Base-by-base conservation (phyloP, 2,113 vertebrate species). In the Gambusia holbrooki region DNA sequence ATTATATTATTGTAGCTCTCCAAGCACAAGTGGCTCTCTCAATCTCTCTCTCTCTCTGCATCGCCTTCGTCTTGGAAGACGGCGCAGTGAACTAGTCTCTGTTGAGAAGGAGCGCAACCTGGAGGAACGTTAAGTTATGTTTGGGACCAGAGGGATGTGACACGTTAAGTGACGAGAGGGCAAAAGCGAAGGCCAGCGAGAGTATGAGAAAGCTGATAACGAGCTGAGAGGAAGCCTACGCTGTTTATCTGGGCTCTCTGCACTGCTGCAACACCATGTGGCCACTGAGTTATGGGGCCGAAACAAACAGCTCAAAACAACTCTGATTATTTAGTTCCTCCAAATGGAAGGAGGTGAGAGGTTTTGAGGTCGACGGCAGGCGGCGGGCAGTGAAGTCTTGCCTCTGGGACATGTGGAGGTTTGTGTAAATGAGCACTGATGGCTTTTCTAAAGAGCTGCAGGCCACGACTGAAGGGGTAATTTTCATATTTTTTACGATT, bases 401-500 rank as follows among this genome's bases (percentile, higher is more conserved):
- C 71, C 83, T 84, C 71, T 15, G 62, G 86, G 81, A 87, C 79
- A 71, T 87, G 84, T 73, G 66, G 86, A 89, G 76, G 76, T 87
- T 75, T 86, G 76, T 88, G 87, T 76, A 35, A 90, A 91, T 84
- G 73, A 92, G 77, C 78, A 33, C 67, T 89, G 90, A 91, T 90
- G 90, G 89, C 76, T 90, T 90, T 90, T 88, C 51, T 7, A 85
- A 86, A 91, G 88, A 81, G 78, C 84, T 89, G 71, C 75, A 67
- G 90, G 89, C 89, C 80, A 88, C 82, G 84, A 92, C 91, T 92
- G 88, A 88, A 95, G 91, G 91, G 92, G 92, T 93, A 83, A 94
- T 94, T 95, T 94, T 94, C 91, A 93, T 93, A 93, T 88, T 93
- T 93, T 37, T 87, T 66, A 78, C 62, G 86, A 91, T 91, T 92